These are phyloP conservation scores for Fundulus diaphanus DNA, from an alignment of 2,797 vertebrate genomes.

Conservation along the genomic window DNA sequence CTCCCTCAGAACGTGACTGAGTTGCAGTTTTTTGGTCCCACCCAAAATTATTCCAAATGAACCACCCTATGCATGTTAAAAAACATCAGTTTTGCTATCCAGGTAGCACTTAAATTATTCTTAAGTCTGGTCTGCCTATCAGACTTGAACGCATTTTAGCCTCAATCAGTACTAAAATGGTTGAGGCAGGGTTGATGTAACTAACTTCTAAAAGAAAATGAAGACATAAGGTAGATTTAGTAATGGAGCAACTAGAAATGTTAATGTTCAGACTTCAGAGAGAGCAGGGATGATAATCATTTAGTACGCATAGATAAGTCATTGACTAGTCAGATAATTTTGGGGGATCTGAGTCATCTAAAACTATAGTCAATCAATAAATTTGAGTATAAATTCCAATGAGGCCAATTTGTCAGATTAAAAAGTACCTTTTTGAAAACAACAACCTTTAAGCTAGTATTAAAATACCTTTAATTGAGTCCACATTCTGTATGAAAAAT, in stretches of 20 bases:
- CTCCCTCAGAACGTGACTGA: neutral
- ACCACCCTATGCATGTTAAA: neutral
- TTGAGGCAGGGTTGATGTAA: neutral
- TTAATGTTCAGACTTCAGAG: neutral
- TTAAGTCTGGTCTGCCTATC: neutral
- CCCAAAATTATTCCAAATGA: neutral
- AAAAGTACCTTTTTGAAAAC: too few species aligned
- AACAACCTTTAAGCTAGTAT: too few species aligned
- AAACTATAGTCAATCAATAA: too few species aligned
- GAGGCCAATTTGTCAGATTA: too few species aligned
- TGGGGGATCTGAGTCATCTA: neutral
- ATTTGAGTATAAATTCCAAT: too few species aligned
- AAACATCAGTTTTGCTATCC: neutral
- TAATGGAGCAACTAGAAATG: neutral
- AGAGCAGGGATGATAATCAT: neutral
- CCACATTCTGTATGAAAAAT: too few species aligned
- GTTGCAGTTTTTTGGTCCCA: too few species aligned
- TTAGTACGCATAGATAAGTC: too few species aligned
- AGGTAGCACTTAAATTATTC: neutral
- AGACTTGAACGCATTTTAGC: neutral
- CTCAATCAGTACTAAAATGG: neutral
- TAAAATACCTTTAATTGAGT: too few species aligned
- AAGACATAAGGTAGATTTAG: neutral
- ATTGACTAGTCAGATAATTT: neutral
- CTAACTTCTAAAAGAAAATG: neutral